phyloP scores from a whole-genome alignment of 2,113 vertebrate species.

The Glaucidium brasilianum region DNA sequence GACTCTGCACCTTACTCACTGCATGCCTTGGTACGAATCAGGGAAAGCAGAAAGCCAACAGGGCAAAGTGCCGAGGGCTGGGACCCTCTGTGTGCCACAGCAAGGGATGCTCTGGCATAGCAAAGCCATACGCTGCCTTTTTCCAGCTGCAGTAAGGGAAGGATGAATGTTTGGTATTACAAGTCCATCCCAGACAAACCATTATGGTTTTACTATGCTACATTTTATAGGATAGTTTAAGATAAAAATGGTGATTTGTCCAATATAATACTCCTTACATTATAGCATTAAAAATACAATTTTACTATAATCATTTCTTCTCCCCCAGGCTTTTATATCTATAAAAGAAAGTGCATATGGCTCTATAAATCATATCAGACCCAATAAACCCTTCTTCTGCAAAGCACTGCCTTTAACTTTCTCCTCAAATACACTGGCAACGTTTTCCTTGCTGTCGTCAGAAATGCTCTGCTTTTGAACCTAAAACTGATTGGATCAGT shows the following conservation, averaged over 20 bases:
- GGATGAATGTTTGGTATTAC: background rate
- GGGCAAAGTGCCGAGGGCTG: background rate
- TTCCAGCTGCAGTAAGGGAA: background rate
- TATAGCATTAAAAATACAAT: constrained; percentile 41
- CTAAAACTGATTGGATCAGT: background rate
- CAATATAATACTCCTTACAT: constrained; percentile 1
- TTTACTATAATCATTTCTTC: constrained; percentile 25
- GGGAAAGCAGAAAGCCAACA: background rate
- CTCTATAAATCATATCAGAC: constrained; percentile 59
- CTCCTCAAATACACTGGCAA: background rate
- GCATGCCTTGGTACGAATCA: fast-evolving
- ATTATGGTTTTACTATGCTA: background rate
- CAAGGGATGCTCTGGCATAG: background rate
- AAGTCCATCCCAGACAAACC: background rate
- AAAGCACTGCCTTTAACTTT: constrained; percentile 20
- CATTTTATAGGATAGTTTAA: constrained; percentile 22
- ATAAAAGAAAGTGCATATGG: constrained; percentile 41
- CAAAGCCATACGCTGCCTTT: background rate
- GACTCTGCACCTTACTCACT: background rate
- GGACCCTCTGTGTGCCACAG: fast-evolving
- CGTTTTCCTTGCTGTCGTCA: background rate
- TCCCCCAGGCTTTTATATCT: constrained; percentile 23
- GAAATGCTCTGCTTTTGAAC: background rate
- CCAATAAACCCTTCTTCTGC: constrained; percentile 27
- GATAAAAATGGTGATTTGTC: constrained; percentile 35